Conservation (phyloP, 2,888 invertebrate species). For the Sisyra nigra region DNA sequence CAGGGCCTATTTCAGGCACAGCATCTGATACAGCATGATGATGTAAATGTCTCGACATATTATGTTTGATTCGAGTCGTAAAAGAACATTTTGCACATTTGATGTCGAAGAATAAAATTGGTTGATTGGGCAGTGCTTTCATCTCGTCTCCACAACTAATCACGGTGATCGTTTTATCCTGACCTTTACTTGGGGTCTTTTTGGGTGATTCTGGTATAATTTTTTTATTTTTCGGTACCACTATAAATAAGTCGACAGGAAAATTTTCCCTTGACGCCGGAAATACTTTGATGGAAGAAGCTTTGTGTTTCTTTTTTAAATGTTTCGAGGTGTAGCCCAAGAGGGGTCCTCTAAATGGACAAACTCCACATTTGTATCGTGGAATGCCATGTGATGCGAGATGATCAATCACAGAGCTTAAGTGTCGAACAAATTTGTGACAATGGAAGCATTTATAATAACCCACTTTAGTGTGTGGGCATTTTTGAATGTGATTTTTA, state of each 20-base stretch:
- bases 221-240: slow-evolving; percentile 21
- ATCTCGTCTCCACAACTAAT: slow-evolving; percentile 42
- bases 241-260: slow-evolving; percentile 31
- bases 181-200: neutral
- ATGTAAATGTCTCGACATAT: slow-evolving; percentile 53
- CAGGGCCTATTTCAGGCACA: slow-evolving; percentile 50
- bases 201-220: no score
- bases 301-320: slow-evolving; percentile 34
- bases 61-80: slow-evolving; percentile 50
- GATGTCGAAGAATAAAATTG: slow-evolving; percentile 42
- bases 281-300: slow-evolving; percentile 23
- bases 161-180: slow-evolving; percentile 14
- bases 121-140: slow-evolving; percentile 41
- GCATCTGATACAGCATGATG: slow-evolving; percentile 38
- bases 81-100: slow-evolving; percentile 52
- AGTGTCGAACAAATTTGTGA: slow-evolving; percentile 27
- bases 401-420: slow-evolving; percentile 35
- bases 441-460: slow-evolving; percentile 32
- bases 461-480: no score
- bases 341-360: slow-evolving; percentile 24
- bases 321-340: slow-evolving; percentile 26
- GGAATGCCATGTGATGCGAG: slow-evolving; percentile 39
- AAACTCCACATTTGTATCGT: slow-evolving; percentile 41
- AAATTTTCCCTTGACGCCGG: slow-evolving; percentile 31
- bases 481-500: slow-evolving; percentile 23